Evolutionary conservation across 1,140 invertebrate genomes (phyloP), one percentile per base, ranked within the genome.

Genomic region (Meloidogyne floridensis): DNA sequence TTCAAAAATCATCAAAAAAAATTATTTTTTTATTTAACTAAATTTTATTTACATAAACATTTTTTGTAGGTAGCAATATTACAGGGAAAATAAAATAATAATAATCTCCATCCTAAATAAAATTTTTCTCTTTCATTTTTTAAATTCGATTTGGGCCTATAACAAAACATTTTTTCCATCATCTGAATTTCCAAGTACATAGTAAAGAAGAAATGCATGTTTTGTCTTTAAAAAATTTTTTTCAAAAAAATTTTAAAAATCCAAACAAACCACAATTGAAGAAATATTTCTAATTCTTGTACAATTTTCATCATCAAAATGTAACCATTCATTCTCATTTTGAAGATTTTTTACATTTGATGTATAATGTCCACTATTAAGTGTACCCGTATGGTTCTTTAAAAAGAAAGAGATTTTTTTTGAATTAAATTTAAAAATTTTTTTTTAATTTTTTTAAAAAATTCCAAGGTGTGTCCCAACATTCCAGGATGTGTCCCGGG

Each of bases 281-380:
- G 53, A 32, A 32, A 56, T 69, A 72, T 59, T 51, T 8, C 11
- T 20, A 32, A 80, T 47, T 9, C 20, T 15, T 20, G 69, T 42
- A 56, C 78, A 80, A 7, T 73, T 15, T 11, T 82, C 81, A 75
- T 82, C 81, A 54, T 82, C 70, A 43, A 82, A 82, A 15, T 83
- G 32, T n/a, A 82, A 42, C 81, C 81, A 82, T 13, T 79, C 18
- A 69, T 71, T 51, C 6, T 83, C 78, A 51, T 73, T 72, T 13
- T 42, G 15, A 43, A 83, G 42, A 82, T 82, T 82, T 20, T 76
- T 56, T 11, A 74, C 81, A 81, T 20, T 42, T 13, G 81, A 82
- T 9, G 81, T 82, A 47, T 82, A 83, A 51, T 83, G 82, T 47
- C 82, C 82, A 54, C 83, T 81, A 32, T 83, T 84, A 51, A 83